phyloP scores from a whole-genome alignment of 2,888 invertebrate species.

The Incurvaria masculella region DNA sequence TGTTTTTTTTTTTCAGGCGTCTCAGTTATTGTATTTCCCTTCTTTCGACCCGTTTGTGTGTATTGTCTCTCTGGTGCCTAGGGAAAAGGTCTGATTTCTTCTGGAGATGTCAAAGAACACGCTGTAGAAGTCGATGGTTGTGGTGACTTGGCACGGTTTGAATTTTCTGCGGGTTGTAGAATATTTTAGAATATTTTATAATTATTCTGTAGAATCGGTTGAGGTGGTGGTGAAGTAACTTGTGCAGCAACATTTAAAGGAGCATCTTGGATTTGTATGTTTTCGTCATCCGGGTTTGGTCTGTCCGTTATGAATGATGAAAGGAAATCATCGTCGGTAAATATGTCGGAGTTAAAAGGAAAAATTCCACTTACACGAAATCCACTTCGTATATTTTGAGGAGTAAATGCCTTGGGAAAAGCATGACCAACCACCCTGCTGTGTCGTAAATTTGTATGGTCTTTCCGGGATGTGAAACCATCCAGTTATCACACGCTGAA shows the following conservation, averaged over 20 bases:
- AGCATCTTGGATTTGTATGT: background rate
- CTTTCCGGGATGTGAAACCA: slow-evolving; percentile 24
- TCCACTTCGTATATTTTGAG: slow-evolving; percentile 21
- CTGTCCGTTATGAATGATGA: slow-evolving; percentile 18
- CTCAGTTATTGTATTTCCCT: slow-evolving; percentile 15
- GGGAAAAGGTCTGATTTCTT: slow-evolving; percentile 16
- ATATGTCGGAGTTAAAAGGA: slow-evolving; percentile 23
- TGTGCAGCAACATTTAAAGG: too few relatives aligned
- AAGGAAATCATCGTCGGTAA: slow-evolving; percentile 21
- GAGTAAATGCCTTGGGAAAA: slow-evolving; percentile 16
- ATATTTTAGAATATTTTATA: too few relatives aligned
- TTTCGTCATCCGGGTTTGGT: slow-evolving; percentile 7
- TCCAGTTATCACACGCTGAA: slow-evolving; percentile 19
- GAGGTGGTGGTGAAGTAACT: too few relatives aligned
- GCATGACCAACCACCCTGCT: slow-evolving; percentile 19
- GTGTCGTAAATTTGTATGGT: slow-evolving; percentile 26
- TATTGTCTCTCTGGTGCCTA: slow-evolving; percentile 16
- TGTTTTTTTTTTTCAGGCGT: slow-evolving; percentile 18
- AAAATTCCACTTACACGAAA: slow-evolving; percentile 23
- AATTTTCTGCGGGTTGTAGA: too few relatives aligned
- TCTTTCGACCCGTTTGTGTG: slow-evolving; percentile 13
- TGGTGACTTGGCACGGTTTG: too few relatives aligned
- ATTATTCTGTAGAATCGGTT: too few relatives aligned
- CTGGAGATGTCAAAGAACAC: slow-evolving; percentile 10
- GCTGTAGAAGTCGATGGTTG: too few relatives aligned